These are phyloP conservation scores for Notospermus geniculatus DNA, from an alignment of 1,140 invertebrate genomes.

Conservation along the genomic window DNA sequence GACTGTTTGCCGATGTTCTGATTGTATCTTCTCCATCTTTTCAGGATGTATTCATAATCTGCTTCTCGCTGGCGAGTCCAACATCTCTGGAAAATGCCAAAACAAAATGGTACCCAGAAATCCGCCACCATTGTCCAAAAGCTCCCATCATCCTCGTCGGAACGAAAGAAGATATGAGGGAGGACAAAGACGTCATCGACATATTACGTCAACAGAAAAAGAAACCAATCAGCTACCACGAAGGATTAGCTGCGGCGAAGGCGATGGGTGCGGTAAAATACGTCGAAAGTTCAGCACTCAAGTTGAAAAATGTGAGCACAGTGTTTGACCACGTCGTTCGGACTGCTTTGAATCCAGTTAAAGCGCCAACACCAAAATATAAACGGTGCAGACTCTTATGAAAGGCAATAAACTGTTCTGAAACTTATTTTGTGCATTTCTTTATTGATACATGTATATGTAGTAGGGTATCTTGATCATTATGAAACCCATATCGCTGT, in stretches of 20 bases:
- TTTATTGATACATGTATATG: no score
- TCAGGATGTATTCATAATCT: conserved; percentile 93
- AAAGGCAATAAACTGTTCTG: no score
- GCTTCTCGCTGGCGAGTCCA: conserved; percentile 97
- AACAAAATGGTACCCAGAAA: conserved; percentile 71
- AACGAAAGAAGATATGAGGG: conserved; percentile 44
- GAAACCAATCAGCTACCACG: conserved; percentile 21
- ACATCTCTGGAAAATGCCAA: conserved; percentile 97
- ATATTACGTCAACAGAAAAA: conserved; percentile 20
- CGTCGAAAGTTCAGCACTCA: conserved; percentile 30
- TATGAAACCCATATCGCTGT: no score
- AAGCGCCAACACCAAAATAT: no score
- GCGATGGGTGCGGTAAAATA: conserved; percentile 30
- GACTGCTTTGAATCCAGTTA: no score
- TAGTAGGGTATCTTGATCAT: no score
- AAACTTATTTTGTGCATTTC: no score
- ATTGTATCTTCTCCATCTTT: no score
- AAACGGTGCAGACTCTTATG: no score
- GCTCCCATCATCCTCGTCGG: conserved; percentile 82
- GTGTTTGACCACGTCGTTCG: no score
- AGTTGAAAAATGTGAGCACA: background rate
- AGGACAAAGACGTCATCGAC: conserved; percentile 19
- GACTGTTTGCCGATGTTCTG: no score
- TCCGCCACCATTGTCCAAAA: conserved; percentile 71
- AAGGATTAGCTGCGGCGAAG: conserved; percentile 25